Percentiles rank a stretch among this genome's conserved stretches.
Evolutionary conservation across 2,113 vertebrate genomes (phyloP).

Genomic region (Aldabrachelys gigantea): DNA sequence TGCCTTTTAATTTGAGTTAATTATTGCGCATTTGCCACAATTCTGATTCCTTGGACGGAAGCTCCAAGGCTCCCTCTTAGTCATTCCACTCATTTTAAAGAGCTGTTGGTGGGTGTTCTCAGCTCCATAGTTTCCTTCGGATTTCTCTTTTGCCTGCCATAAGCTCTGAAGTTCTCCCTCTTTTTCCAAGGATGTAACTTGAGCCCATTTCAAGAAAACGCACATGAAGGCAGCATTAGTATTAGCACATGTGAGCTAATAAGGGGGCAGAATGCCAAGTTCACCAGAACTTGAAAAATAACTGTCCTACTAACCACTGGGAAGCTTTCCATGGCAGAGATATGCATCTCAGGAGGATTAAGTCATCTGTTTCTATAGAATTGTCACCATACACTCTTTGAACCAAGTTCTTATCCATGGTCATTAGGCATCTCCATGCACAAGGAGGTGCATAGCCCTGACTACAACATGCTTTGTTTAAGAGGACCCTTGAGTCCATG

Average conservation of each 20-base stretch:
- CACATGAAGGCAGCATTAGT: neutral
- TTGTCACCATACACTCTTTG: neutral
- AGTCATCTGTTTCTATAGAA: neutral
- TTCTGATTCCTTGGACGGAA: neutral
- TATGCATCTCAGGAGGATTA: neutral
- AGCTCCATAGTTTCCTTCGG: neutral
- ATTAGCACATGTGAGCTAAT: neutral
- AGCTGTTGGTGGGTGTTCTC: too few species aligned
- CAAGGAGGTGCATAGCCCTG: too few species aligned
- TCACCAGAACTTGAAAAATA: neutral
- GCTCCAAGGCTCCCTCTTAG: accelerated
- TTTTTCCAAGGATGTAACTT: neutral
- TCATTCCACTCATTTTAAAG: accelerated
- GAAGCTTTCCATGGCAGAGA: neutral
- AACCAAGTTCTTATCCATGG: neutral
- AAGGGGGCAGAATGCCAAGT: neutral
- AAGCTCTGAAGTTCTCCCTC: neutral
- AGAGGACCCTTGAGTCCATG: too few species aligned
- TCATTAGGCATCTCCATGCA: too few species aligned
- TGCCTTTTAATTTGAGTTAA: neutral
- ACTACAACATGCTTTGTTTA: too few species aligned
- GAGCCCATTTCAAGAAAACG: neutral
- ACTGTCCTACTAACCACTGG: neutral
- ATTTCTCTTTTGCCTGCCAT: neutral
- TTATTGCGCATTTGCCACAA: neutral